Base-by-base conservation (phyloP, 2,113 vertebrate species). In the Pedetes capensis region DNA sequence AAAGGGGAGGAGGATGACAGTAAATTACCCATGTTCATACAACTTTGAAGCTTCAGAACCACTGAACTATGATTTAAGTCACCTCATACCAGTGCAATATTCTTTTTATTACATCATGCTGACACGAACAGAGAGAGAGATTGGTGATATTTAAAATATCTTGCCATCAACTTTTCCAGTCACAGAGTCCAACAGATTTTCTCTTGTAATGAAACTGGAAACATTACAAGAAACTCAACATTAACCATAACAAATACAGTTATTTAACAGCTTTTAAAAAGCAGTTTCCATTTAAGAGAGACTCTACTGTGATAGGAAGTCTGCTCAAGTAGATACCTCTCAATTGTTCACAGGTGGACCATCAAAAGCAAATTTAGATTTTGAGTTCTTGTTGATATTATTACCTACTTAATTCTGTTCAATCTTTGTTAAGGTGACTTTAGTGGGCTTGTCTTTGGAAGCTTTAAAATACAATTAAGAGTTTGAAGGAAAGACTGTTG, bases 371-470 rank as follows among this genome's bases (percentile, higher is more conserved):
- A 87, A 95, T 76, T 92, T 91, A 87, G 13, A 53, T 92, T 91
- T 81, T 3, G n/a, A 84, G 83, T 96, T 91, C 39, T 87, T 96
- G 93, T 64, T 92, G 71, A 94, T 61, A 86, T 93, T 59, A 86
- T 91, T 61, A 63, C 53, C 44, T 85, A 72, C 51, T 80, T 80
- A 93, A 53, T 83, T 94, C 72, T 85, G 80, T 83, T 69, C 91
- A 89, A 85, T 93, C 55, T 94, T 87, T 85, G 55, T 93, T 89
- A 95, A 92, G 59, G 22, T 37, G 87, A 34, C 27, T 42, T 53
- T 87, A 87, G 53, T 92, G 44, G 49, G 84, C 23, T 87, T 82
- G 63, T 64, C 49, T 87, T 64, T 61, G 79, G 34, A 94, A 94
- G 64, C 88, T 92, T 91, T 94, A 71, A 87, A 87, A 90, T 53